A percentile compares a stretch with the other conserved stretches of the same genome.
These are phyloP conservation scores for Cephalopterus ornatus DNA, from an alignment of 2,113 vertebrate species.

Conservation along the genomic window DNA sequence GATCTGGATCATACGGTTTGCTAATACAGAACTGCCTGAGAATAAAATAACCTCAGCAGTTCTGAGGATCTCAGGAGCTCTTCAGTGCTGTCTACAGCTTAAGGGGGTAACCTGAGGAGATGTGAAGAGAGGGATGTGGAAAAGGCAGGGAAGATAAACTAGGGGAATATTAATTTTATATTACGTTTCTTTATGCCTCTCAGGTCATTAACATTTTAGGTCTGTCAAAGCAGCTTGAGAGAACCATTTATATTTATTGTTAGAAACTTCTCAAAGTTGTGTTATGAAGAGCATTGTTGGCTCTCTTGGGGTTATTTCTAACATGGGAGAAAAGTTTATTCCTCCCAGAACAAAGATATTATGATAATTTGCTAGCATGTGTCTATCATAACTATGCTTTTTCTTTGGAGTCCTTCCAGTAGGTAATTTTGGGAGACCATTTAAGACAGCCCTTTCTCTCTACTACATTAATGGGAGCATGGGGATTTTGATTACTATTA, in stretches of 20 bases:
- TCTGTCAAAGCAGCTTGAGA: neutral
- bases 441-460: neutral
- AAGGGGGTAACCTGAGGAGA: neutral
- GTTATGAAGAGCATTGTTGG: neutral
- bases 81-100: neutral
- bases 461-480: neutral
- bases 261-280: neutral
- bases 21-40: neutral
- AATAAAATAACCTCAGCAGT: neutral
- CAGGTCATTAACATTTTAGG: neutral
- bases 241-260: neutral
- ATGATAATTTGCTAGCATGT: slow-evolving; percentile 27
- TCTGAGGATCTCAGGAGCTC: neutral
- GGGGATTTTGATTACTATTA: slow-evolving; percentile 17
- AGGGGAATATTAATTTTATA: neutral
- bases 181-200: neutral
- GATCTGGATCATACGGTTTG: neutral
- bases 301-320: neutral
- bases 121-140: neutral
- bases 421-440: slow-evolving; percentile 14
- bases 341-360: slow-evolving; percentile 22
- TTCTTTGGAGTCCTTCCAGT: neutral
- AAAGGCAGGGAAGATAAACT: neutral
- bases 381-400: neutral
- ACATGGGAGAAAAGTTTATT: slow-evolving; percentile 23